A percentile compares a stretch with the other conserved stretches of the same genome.
Evolutionary conservation across 2,113 vertebrate genomes (phyloP).

Genomic region (Centropristis striata): DNA sequence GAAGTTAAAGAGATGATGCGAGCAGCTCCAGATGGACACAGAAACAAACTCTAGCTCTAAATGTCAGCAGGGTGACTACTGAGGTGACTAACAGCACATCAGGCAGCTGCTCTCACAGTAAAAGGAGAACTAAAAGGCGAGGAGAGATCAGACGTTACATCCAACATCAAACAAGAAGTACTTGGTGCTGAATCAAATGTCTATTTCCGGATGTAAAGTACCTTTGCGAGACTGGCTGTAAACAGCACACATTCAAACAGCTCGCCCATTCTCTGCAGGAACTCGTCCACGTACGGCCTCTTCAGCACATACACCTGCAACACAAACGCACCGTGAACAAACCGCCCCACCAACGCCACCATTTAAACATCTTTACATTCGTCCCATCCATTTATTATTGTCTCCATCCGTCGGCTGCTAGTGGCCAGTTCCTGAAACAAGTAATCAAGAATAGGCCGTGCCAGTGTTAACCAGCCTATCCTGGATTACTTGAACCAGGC

Average conservation of each 20-base stretch:
- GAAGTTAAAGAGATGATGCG: background rate
- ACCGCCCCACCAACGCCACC: background rate
- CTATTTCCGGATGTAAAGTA: slow-evolving; percentile 67
- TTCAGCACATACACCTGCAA: slow-evolving; percentile 92
- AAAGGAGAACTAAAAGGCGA: slow-evolving; percentile 20
- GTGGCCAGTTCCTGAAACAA: slow-evolving; percentile 90
- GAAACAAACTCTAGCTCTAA: slow-evolving; percentile 15
- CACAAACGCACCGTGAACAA: slow-evolving; percentile 5
- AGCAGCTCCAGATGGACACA: background rate
- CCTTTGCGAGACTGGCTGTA: slow-evolving; percentile 94
- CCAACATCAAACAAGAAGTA: slow-evolving; percentile 3
- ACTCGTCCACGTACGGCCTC: slow-evolving; percentile 92
- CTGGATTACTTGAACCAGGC: slow-evolving; percentile 99
- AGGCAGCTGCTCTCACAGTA: slow-evolving; percentile 13
- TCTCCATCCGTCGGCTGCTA: slow-evolving; percentile 45
- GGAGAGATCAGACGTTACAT: slow-evolving; percentile 23
- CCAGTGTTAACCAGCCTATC: slow-evolving; percentile 94
- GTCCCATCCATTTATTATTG: background rate
- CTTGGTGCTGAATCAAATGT: slow-evolving; percentile 21
- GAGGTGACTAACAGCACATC: slow-evolving; percentile 1
- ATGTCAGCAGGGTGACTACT: background rate
- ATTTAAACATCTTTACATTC: background rate
- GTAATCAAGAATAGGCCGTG: slow-evolving; percentile 97
- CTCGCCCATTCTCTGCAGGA: slow-evolving; percentile 92
- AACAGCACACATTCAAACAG: slow-evolving; percentile 94